Conservation (phyloP, 2,113 vertebrate genomes). For the Hippocampus abdominalis region DNA sequence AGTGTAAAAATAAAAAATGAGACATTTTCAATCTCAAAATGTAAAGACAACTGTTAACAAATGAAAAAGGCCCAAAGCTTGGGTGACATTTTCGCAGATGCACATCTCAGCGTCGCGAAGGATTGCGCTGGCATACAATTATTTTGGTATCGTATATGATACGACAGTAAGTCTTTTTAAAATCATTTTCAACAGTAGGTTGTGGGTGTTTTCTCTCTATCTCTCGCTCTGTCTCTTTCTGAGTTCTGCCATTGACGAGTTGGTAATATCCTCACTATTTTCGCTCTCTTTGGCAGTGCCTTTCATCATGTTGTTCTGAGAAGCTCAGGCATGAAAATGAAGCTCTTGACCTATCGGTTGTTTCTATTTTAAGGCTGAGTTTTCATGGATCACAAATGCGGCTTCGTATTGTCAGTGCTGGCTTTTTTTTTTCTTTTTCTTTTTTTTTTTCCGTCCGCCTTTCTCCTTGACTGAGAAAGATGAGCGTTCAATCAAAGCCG, state of each 20-base stretch:
- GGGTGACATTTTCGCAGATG: not conserved
- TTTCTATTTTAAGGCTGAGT: constrained; percentile 53
- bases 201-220: no score
- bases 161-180: not conserved
- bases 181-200: not conserved
- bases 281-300: constrained; percentile 33
- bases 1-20: not conserved
- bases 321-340: constrained; percentile 47
- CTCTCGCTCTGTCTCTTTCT: constrained; percentile 19
- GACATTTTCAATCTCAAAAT: no score
- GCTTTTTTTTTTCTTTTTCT: not conserved
- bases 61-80: not conserved
- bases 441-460: not conserved
- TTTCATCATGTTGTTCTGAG: constrained; percentile 51
- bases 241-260: constrained; percentile 14
- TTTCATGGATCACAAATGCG: constrained; percentile 55
- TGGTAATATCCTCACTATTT: constrained; percentile 2
- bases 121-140: not conserved
- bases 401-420: constrained; percentile 20
- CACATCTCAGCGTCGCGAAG: not conserved
- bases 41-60: no score
- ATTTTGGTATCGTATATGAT: no score
- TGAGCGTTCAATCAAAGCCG: constrained; percentile 9
- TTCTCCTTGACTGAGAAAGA: not conserved
- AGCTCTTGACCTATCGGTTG: constrained; percentile 51